Evolutionary conservation across 1,140 invertebrate genomes (phyloP), one percentile per base, ranked within the genome.

Genomic region (Aphidius gifuensis): DNA sequence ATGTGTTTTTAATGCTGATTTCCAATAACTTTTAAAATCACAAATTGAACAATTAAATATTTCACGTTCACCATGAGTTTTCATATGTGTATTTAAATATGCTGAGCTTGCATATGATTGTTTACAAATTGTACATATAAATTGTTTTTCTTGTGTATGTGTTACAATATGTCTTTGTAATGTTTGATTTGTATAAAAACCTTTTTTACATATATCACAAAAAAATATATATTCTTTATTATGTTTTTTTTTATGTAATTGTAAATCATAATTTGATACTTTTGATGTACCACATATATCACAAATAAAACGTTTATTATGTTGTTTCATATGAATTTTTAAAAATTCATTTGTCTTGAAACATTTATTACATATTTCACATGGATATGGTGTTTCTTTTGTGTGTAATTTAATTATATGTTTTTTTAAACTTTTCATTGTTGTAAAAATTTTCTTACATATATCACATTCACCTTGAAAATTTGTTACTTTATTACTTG

Each of bases 301-400:
- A 70, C 91, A 93, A 7, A 87, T 90, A 72, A 92, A 93, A 4
- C 91, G 82, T 74, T 93, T 93, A 75, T 92, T 91, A 44, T 77
- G 75, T 45, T 76, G 74, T 40, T 75, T 75, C 49, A 70, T 42
- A 5, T 77, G 75, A 0, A 61, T 76, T 55, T 71, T 74, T 44
- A 77, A 58, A 79, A 79, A 74, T 71, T 83, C 69, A 66, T 82
- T 67, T 75, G 82, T 72, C 72, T 84, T 73, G 73, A 88, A 88
- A 4, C 78, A 77, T 66, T 88, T 86, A 11, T 80, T 74, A 66
- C 87, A 86, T 4, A 86, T 69, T 21, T 71, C 62, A 61, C 80
- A 80, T 6, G 71, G 62, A 57, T 69, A 73, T 5, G 76, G 75
- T 59, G 65, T 71, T n/a, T 75, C 73, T n/a, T 71, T 66, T n/a